phyloP scores from a whole-genome alignment of 2,797 vertebrate genomes.

The Danio aesculapii region DNA sequence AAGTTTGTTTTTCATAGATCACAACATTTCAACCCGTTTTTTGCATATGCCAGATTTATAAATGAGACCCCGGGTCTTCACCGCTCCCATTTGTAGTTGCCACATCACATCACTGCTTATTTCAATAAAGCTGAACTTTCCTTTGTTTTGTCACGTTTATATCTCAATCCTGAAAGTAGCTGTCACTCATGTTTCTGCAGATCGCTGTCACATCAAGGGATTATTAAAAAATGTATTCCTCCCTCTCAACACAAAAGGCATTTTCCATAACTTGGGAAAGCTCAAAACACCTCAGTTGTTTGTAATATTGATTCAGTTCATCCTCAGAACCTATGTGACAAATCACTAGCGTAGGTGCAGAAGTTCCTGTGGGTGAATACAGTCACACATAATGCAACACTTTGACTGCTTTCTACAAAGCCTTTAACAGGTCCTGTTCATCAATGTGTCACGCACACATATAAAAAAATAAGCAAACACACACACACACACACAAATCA shows the following conservation, averaged over 20 bases:
- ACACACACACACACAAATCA: constrained; percentile 65
- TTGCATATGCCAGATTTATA: too few relatives aligned
- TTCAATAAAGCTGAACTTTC: background rate
- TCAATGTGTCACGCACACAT: constrained; percentile 66
- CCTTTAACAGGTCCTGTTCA: constrained; percentile 70
- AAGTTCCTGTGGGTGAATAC: constrained; percentile 7
- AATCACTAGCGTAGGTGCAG: constrained; percentile 15
- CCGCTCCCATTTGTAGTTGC: background rate
- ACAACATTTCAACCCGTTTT: too few relatives aligned
- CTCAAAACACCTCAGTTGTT: constrained; percentile 7
- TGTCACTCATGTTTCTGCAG: background rate
- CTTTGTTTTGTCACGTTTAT: background rate
- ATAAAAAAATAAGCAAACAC: background rate
- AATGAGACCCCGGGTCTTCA: background rate
- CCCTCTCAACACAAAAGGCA: background rate
- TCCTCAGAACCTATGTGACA: background rate
- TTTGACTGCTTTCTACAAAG: constrained; percentile 66
- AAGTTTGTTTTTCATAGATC: too few relatives aligned
- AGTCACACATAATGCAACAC: constrained; percentile 62
- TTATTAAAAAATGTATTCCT: background rate
- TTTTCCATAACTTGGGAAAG: background rate
- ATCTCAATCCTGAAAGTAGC: background rate
- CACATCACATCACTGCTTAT: background rate
- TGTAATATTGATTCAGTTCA: constrained; percentile 18
- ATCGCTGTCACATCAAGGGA: background rate